Evolutionary conservation across 2,888 invertebrate species (phyloP), one percentile per base, ranked within the genome.

Genomic region (Ophion costatus): DNA sequence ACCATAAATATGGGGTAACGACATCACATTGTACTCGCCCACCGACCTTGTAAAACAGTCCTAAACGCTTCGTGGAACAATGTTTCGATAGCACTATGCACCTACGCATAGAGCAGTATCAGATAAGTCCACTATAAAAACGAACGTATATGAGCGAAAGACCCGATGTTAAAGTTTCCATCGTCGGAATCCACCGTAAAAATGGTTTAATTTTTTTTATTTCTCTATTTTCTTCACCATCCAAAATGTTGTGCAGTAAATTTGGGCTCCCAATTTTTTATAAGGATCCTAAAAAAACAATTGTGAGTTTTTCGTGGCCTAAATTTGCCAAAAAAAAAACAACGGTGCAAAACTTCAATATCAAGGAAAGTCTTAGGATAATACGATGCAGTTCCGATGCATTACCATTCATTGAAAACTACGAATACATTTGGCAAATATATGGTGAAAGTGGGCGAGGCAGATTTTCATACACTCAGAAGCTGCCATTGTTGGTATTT

Each of bases 51-150:
- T 51, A n/a, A 56, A 70, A 56, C 29, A 9, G 29, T 9, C 1
- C 22, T 20, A 38, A 70, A 45, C 69, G 74, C 61, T 45, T 24
- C 22, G 20, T 38, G n/a, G 57, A 22, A 33, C 45, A 74, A 74
- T 57, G 5, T 24, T 71, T 38, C 20, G 33, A 71, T n/a, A 57
- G n/a, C 33, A 11, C 11, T 1, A 17, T 17, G 29, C 17, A 20
- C 29, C 33, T 33, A 14, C n/a, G 5, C 38, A 38, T 38, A 6
- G 38, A 38, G 38, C 9, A 38, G 6, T 38, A 38, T 38, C 6
- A 4, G 38, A 38, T 38, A 38, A 38, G 9, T 71, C n/a, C 57
- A 57, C 71, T 57, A 71, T 71, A 20, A 59, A 71, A 56, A 57
- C 59, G n/a, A 38, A 67, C 42, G 42, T 42, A 38, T 38, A 9